A percentile compares a stretch with the other conserved stretches of the same genome.
Evolutionary conservation across 1,140 invertebrate species (phyloP).

Genomic region (Phocides pigmalion): DNA sequence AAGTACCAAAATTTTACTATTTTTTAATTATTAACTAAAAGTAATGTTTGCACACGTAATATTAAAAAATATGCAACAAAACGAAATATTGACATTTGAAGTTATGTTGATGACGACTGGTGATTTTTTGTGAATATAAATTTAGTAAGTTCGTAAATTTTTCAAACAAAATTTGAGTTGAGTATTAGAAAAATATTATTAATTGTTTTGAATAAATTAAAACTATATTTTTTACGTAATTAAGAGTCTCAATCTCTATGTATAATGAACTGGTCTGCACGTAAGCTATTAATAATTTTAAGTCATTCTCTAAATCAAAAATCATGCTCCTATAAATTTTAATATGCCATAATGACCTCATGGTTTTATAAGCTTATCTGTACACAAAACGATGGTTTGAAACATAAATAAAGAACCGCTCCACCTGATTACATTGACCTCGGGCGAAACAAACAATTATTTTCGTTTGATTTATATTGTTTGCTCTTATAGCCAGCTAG

Average conservation of each 20-base stretch:
- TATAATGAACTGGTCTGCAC: conserved; percentile 13
- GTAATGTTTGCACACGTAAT: too few species aligned
- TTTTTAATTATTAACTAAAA: too few species aligned
- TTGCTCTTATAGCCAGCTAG: conserved; percentile 55
- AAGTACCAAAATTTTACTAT: too few species aligned
- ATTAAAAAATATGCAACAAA: too few species aligned
- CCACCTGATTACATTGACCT: conserved; percentile 61
- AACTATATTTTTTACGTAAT: too few species aligned
- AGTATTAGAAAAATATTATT: neutral
- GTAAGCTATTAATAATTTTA: conserved; percentile 13
- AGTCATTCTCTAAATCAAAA: conserved; percentile 22
- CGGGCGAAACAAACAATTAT: conserved; percentile 67
- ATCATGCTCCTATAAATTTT: conserved; percentile 20
- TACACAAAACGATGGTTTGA: conserved; percentile 28
- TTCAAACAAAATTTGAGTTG: too few species aligned
- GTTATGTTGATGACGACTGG: too few species aligned
- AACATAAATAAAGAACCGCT: conserved; percentile 57
- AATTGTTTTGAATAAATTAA: neutral
- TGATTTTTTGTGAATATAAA: too few species aligned
- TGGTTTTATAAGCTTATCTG: conserved; percentile 33
- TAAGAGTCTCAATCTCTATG: neutral
- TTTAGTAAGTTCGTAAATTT: too few species aligned
- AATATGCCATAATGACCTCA: conserved; percentile 30
- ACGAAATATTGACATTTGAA: too few species aligned
- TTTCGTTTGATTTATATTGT: conserved; percentile 65